A percentile compares a stretch with the other conserved stretches of the same genome.
These are phyloP conservation scores for Macrostomum lignano DNA, from an alignment of 1,140 invertebrate species.

Conservation along the genomic window DNA sequence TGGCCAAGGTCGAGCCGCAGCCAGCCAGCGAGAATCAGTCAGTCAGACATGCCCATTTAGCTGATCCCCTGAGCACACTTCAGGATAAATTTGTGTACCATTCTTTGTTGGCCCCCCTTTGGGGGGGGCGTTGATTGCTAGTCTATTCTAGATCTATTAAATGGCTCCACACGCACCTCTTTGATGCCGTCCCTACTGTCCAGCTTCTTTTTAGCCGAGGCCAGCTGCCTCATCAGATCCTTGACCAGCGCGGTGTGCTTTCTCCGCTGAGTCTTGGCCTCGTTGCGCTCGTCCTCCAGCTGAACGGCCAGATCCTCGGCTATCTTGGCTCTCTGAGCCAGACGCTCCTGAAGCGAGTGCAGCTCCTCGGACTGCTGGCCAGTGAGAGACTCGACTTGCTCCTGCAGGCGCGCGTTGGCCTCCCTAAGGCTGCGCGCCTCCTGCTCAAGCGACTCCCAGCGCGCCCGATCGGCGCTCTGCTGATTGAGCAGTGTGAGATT, in stretches of 20 bases:
- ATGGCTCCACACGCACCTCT: constrained; percentile 8
- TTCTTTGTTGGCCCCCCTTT: too few species aligned
- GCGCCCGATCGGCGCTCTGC: constrained; percentile 11
- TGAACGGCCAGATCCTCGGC: constrained; percentile 34
- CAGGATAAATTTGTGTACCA: too few species aligned
- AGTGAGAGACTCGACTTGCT: constrained; percentile 16
- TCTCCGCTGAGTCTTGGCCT: constrained; percentile 39
- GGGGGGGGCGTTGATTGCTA: too few species aligned
- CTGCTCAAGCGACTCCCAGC: constrained; percentile 7
- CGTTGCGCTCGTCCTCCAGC: constrained; percentile 40
- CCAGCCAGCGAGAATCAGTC: too few species aligned
- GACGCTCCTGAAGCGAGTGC: constrained; percentile 33
- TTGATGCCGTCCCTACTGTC: constrained; percentile 25
- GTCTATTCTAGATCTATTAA: constrained; percentile 9
- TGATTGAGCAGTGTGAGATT: constrained; percentile 37
- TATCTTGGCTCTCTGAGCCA: constrained; percentile 36
- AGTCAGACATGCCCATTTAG: too few species aligned
- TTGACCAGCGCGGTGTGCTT: constrained; percentile 42
- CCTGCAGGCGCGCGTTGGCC: constrained; percentile 12
- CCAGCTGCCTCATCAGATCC: constrained; percentile 40
- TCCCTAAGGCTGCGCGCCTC: constrained; percentile 8
- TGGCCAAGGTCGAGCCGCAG: too few species aligned
- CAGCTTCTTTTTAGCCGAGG: constrained; percentile 27
- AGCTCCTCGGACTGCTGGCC: constrained; percentile 33
- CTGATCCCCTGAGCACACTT: too few species aligned